A percentile compares a stretch with the other conserved stretches of the same genome.
Conservation (phyloP, 2,797 vertebrate genomes). For the Rhinella marina region DNA sequence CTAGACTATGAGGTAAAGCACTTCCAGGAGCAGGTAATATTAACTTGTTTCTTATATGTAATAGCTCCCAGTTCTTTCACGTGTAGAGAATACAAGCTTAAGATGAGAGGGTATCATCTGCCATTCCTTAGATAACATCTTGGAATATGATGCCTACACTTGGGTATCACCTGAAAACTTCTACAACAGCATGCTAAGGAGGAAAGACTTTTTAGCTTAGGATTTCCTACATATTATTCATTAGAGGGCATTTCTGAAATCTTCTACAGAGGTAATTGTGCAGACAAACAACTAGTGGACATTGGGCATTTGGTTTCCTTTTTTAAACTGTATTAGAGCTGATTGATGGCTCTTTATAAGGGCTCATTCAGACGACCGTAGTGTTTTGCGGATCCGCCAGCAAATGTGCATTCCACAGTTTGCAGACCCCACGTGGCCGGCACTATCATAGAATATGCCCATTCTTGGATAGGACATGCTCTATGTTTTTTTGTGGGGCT, state of each 20-base stretch:
- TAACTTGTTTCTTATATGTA: background rate
- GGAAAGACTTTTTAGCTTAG: constrained; percentile 5
- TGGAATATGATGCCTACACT: constrained; percentile 22
- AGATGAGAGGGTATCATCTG: constrained; percentile 27
- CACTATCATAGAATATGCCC: too few species aligned
- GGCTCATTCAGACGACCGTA: too few species aligned
- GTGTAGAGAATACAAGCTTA: constrained; percentile 14
- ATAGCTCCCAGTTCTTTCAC: background rate
- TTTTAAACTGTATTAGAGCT: background rate
- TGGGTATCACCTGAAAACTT: constrained; percentile 25
- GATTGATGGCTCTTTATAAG: background rate
- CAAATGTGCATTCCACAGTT: too few species aligned
- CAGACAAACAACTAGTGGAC: background rate
- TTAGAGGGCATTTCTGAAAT: constrained; percentile 23
- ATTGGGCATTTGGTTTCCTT: background rate
- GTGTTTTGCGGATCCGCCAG: background rate
- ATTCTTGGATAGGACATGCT: too few species aligned
- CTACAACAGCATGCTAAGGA: background rate
- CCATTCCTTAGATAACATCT: constrained; percentile 33
- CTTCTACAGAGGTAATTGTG: background rate
- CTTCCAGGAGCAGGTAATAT: background rate
- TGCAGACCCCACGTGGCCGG: too few species aligned
- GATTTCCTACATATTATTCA: constrained; percentile 7
- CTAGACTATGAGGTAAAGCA: background rate
- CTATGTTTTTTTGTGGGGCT: too few species aligned